Base-by-base conservation (phyloP, 1,140 invertebrate genomes). In the Cherax quadricarinatus region DNA sequence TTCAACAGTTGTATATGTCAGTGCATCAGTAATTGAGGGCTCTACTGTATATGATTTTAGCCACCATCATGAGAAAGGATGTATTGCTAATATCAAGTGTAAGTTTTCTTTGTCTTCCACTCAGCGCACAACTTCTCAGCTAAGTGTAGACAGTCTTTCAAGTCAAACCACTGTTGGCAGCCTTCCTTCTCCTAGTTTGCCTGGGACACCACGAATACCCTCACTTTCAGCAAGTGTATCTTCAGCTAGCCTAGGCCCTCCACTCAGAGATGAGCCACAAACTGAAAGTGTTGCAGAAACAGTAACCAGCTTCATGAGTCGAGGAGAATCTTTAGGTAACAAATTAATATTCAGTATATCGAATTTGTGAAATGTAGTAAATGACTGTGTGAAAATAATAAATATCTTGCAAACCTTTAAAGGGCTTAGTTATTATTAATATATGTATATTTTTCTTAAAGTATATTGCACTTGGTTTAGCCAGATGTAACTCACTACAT, bases 251-350 rank as follows among this genome's bases (percentile, higher is more conserved):
- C 48, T 92, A 62, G 86, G 86, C 41, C 66, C 66, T n/a, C 66
- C 66, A 78, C 70, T 53, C 62, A 48, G 24, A 57, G 49, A 83
- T 79, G 82, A n/a, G 41, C 51, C 70, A 3, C 89, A 82, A 30
- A 30, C 60, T 48, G 83, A 60, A 12, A 10, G n/a, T 78, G 53
- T 57, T 53, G 81, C 41, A 21, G 91, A 92, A 82, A 84, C 86
- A 53, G 51, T 66, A 4, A 92, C 91, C 53, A 92, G 91, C 41
- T 92, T 92, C 53, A 92, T 92, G 70, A 86, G 62, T n/a, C 60
- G 91, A 62, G 91, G 91, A 51, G 86, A 92, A 48, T 92, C 91
- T 66, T 51, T 92, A 16, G 91, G 91, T 92, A 92, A 82, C 16
- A 48, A 30, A 75, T 86, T n/a, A 3, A 70, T 86, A 18, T 60